A percentile compares a stretch with the other conserved stretches of the same genome.
Conservation (phyloP, 2,888 invertebrate genomes). For the Apodemia hepburni region DNA sequence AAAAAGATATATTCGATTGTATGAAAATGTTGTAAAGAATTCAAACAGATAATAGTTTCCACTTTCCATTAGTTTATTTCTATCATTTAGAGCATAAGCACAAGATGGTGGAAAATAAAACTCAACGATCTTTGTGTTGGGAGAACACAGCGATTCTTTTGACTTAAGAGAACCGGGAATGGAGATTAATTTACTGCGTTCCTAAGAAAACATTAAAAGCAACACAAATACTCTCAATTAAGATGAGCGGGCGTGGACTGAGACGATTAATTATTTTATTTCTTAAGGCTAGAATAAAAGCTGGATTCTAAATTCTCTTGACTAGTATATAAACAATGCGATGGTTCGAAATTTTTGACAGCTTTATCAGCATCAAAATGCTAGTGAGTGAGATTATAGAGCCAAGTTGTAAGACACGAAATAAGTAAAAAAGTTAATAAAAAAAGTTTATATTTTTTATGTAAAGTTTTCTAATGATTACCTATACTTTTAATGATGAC, state of each 20-base stretch:
- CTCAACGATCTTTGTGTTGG: slow-evolving; percentile 18
- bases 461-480: too few species aligned
- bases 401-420: too few species aligned
- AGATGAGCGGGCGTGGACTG: slow-evolving; percentile 61
- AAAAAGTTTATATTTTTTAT: too few species aligned
- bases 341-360: neutral
- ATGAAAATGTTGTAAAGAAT: neutral
- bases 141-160: slow-evolving; percentile 20
- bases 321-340: slow-evolving; percentile 17
- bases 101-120: slow-evolving; percentile 18
- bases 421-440: too few species aligned
- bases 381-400: too few species aligned
- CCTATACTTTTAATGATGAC: too few species aligned
- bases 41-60: neutral
- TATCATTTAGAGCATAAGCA: slow-evolving; percentile 1
- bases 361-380: too few species aligned
- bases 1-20: too few species aligned
- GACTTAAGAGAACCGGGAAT: slow-evolving; percentile 51
- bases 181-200: slow-evolving; percentile 77
- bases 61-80: neutral
- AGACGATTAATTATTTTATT: slow-evolving; percentile 74
- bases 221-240: slow-evolving; percentile 66
- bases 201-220: slow-evolving; percentile 71
- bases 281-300: slow-evolving; percentile 51
- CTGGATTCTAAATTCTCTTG: slow-evolving; percentile 41